Base-by-base conservation (phyloP, 2,797 vertebrate genomes). In the Streptopelia turtur region DNA sequence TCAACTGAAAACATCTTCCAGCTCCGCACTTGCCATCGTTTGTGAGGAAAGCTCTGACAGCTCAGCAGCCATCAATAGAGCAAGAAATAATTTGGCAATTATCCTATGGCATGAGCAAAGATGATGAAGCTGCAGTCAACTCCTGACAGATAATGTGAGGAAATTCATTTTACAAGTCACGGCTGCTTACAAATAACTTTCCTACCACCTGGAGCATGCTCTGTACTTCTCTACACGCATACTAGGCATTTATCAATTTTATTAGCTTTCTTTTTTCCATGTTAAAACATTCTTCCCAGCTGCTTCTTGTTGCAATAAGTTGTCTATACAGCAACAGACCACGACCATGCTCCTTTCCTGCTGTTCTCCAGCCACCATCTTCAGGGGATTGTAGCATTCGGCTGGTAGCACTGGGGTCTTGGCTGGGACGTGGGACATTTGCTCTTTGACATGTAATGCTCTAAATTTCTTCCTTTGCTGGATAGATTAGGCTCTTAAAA, bases 1-100 rank as follows among this genome's bases (percentile, higher is more conserved):
- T 75, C 69, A 3, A 3, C 63, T 30, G 71, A 23, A 10, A 72
- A 41, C 84, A 20, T 37, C 75, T 66, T 17, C 59, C 63, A 83
- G 63, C 25, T 37, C 43, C 11, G 1, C 2, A 0, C 57, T 24
- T 28, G 14, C 9, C 1, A 7, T 24, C 2, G 1, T 30, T 65
- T 2, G 3, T 74, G 10, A 33, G 31, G 66, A 11, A 35, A 88
- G 39, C 72, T 88, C 64, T 24, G 61, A 41, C 60, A 87, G 82
- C 90, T 47, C 35, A 8, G 33, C 60, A 75, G 71, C 57, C 81
- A 27, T 35, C 65, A 13, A 10, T 3, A 0, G 65, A 59, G 65
- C 39, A 28, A 17, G 5, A 60, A 83, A 90, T 70, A 23, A 43
- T 82, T 47, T 69, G 83, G 86, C 80, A 78, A 37, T 33, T 25